Evolutionary conservation across 2,797 vertebrate genomes (phyloP).

Genomic region (Gadopsis marmoratus): DNA sequence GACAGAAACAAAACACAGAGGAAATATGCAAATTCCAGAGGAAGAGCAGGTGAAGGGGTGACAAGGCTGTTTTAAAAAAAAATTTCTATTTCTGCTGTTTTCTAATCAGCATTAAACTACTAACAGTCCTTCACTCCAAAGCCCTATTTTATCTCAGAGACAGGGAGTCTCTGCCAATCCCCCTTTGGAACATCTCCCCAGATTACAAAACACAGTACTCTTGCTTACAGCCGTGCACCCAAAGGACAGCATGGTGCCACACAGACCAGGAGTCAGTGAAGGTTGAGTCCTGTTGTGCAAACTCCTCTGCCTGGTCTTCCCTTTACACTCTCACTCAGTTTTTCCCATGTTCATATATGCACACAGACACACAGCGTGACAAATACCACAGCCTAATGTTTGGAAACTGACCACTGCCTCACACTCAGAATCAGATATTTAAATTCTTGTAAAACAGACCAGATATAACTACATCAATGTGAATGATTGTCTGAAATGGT

Average conservation of each 20-base stretch:
- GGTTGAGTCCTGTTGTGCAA: neutral
- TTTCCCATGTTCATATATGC: neutral
- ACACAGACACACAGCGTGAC: neutral
- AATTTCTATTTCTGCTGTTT: slow-evolving; percentile 21
- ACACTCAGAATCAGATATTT: neutral
- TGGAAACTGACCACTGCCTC: neutral
- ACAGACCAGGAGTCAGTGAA: slow-evolving; percentile 28
- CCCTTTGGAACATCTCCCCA: slow-evolving; percentile 57
- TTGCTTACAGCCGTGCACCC: slow-evolving; percentile 52
- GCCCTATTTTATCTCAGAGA: slow-evolving; percentile 59
- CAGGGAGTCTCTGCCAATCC: slow-evolving; percentile 43
- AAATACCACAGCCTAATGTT: neutral
- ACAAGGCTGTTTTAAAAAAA: neutral
- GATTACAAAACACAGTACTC: slow-evolving; percentile 68
- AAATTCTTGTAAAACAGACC: neutral
- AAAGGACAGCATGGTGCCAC: slow-evolving; percentile 48
- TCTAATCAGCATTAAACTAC: slow-evolving; percentile 47
- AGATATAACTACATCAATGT: neutral
- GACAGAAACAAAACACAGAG: neutral
- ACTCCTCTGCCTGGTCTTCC: slow-evolving; percentile 31
- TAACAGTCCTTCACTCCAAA: slow-evolving; percentile 34
- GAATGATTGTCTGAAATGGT: neutral
- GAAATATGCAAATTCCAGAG: neutral
- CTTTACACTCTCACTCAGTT: neutral
- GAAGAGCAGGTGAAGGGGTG: slow-evolving; percentile 15